Conservation (phyloP, 2,888 invertebrate genomes). For the Drosophila falleni region DNA sequence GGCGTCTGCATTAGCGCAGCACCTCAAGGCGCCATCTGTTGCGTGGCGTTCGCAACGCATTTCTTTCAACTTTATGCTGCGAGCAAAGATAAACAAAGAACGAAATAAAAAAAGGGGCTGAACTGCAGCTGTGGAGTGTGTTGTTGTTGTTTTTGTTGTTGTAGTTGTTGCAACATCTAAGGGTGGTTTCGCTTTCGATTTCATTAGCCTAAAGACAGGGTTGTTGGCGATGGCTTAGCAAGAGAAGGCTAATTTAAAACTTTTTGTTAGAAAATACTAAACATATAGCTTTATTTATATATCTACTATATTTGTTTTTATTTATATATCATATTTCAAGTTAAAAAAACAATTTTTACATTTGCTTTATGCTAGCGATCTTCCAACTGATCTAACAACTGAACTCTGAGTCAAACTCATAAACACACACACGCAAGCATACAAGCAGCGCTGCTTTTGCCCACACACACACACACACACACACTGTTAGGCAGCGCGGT, state of each 20-base stretch:
- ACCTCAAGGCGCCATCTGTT: slow-evolving; percentile 58
- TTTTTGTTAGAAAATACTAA: not conserved
- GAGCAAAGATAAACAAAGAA: slow-evolving; percentile 7
- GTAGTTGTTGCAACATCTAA: slow-evolving; percentile 22
- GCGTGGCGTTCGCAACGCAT: slow-evolving; percentile 35
- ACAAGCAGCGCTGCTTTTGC: slow-evolving; percentile 1
- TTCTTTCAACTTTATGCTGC: slow-evolving; percentile 26
- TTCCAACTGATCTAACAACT: not conserved
- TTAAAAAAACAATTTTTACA: not conserved
- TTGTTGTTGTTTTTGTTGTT: slow-evolving; percentile 1
- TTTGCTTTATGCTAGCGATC: not conserved
- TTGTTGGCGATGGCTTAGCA: slow-evolving; percentile 36
- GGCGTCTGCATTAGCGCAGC: not conserved
- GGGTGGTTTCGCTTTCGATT: slow-evolving; percentile 48
- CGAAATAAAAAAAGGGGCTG: slow-evolving; percentile 10
- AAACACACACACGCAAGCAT: slow-evolving; percentile 6
- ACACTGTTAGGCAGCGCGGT: slow-evolving; percentile 30
- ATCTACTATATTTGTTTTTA: not conserved
- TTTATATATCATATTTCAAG: too few species aligned
- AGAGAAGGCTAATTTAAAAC: not conserved
- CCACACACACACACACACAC: slow-evolving; percentile 4
- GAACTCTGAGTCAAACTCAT: not conserved
- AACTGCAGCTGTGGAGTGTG: slow-evolving; percentile 30
- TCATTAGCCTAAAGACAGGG: slow-evolving; percentile 50
- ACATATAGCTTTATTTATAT: not conserved